Percentiles rank a stretch among this genome's conserved stretches.
phyloP scores from a whole-genome alignment of 1,140 invertebrate species.

The Aricia agestis region DNA sequence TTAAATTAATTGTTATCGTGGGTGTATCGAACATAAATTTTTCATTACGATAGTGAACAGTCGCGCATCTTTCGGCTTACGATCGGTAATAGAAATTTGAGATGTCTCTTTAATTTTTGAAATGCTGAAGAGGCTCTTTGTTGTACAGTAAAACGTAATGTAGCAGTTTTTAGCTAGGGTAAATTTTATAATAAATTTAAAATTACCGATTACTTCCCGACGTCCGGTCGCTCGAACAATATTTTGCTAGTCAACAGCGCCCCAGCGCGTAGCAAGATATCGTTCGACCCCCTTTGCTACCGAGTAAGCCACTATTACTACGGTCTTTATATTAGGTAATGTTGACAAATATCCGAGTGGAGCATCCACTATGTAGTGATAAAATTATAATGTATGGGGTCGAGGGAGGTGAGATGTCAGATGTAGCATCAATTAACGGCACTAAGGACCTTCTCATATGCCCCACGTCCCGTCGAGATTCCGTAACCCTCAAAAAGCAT shows the following conservation, averaged over 20 bases:
- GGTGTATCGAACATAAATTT: slow-evolving; percentile 65
- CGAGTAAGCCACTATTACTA: slow-evolving; percentile 41
- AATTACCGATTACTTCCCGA: slow-evolving; percentile 56
- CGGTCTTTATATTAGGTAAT: slow-evolving; percentile 52
- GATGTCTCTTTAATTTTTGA: slow-evolving; percentile 46
- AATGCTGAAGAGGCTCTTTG: slow-evolving; percentile 58
- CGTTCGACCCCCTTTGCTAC: slow-evolving; percentile 58
- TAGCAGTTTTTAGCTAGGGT: slow-evolving; percentile 72
- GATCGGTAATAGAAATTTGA: slow-evolving; percentile 45
- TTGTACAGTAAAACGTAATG: slow-evolving; percentile 71
- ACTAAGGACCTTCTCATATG: slow-evolving; percentile 45
- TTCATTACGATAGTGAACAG: slow-evolving; percentile 52
- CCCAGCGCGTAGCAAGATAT: slow-evolving; percentile 42
- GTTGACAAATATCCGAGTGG: slow-evolving; percentile 19
- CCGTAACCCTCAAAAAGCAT: slow-evolving; percentile 29
- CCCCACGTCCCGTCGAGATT: slow-evolving; percentile 21
- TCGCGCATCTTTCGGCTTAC: slow-evolving; percentile 54
- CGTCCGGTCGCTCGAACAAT: slow-evolving; percentile 49
- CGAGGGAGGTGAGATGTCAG: slow-evolving; percentile 12
- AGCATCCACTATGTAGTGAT: slow-evolving; percentile 20
- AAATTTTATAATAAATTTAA: slow-evolving; percentile 69
- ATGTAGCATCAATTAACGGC: slow-evolving; percentile 43
- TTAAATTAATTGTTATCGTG: slow-evolving; percentile 71
- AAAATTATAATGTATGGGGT: slow-evolving; percentile 16
- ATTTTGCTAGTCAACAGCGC: slow-evolving; percentile 42